Evolutionary conservation across 2,888 invertebrate species (phyloP).

Genomic region (Plagodis pulveraria): DNA sequence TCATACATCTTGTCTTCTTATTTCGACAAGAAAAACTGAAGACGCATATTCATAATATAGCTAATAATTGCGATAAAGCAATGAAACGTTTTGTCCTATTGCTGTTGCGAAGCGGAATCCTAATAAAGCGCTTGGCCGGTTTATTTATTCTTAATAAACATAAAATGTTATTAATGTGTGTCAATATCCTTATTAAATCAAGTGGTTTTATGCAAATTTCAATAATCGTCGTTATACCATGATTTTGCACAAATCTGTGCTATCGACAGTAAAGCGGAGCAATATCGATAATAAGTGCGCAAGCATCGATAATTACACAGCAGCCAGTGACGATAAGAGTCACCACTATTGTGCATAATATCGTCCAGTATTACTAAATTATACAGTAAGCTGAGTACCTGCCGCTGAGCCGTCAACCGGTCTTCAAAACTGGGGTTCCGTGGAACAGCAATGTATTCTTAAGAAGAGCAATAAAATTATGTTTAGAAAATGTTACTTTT

Average conservation of each 20-base stretch:
- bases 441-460: neutral
- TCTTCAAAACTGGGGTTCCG: conserved; percentile 37
- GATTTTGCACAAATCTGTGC: conserved; percentile 71
- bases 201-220: neutral
- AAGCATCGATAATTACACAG: conserved; percentile 73
- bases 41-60: no score
- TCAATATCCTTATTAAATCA: no score
- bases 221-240: conserved; percentile 57
- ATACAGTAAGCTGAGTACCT: conserved; percentile 53
- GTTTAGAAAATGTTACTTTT: no score
- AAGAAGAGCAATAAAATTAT: no score
- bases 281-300: conserved; percentile 61
- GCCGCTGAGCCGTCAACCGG: conserved; percentile 46
- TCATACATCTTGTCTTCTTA: no score
- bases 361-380: conserved; percentile 75
- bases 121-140: no score
- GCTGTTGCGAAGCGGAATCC: no score
- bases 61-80: no score
- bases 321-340: conserved; percentile 67
- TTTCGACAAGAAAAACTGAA: no score
- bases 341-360: conserved; percentile 78
- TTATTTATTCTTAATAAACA: no score
- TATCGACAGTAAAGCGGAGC: conserved; percentile 54
- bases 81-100: no score
- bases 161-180: no score